A percentile compares a stretch with the other conserved stretches of the same genome.
phyloP scores from a whole-genome alignment of 2,888 invertebrate species.

The Allolobophora icterica region DNA sequence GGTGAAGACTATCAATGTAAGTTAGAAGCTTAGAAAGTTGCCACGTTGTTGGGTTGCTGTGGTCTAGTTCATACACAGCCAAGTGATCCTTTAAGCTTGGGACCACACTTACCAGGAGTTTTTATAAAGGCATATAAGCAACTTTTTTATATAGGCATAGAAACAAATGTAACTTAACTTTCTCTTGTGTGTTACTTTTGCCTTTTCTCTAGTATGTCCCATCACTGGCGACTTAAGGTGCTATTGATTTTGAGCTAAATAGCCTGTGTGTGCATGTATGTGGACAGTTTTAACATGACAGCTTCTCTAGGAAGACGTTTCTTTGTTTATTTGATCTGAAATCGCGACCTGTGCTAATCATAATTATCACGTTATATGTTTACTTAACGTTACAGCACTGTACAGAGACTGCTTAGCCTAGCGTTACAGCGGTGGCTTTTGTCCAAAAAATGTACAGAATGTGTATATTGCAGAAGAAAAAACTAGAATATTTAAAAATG shows the following conservation, averaged over 20 bases:
- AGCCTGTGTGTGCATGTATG: not conserved
- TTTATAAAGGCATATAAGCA: not conserved
- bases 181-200: not conserved
- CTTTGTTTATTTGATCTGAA: constrained; percentile 17
- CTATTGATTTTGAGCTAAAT: not conserved
- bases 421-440: not conserved
- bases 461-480: not conserved
- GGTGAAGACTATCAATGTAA: too few species aligned
- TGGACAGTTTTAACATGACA: not conserved
- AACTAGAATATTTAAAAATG: not conserved
- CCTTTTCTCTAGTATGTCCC: not conserved
- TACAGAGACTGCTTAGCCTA: not conserved
- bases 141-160: too few species aligned
- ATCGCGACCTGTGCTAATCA: not conserved
- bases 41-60: not conserved
- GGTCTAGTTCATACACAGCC: not conserved
- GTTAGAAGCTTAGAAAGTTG: not conserved
- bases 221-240: not conserved
- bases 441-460: not conserved
- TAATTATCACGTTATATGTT: not conserved
- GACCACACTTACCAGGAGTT: not conserved
- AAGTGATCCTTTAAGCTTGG: not conserved
- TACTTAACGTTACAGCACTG: not conserved
- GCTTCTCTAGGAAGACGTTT: not conserved
- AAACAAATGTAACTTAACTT: not conserved